Evolutionary conservation across 2,888 invertebrate genomes (phyloP), one percentile per base, ranked within the genome.

Genomic region (Caenorhabditis afra): DNA sequence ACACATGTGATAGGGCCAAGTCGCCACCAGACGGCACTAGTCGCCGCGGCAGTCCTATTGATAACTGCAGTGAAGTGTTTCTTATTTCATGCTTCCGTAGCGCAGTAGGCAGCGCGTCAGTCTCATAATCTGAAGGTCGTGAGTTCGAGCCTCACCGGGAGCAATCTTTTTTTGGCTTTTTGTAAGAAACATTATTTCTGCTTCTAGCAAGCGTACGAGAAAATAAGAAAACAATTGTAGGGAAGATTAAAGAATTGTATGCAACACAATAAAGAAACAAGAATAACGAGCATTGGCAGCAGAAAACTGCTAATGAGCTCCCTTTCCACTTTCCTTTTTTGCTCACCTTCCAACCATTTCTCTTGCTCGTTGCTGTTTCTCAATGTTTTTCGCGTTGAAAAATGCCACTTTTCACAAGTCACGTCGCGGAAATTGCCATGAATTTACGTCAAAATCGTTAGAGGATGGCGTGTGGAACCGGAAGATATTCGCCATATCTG

Each of bases 51-150:
- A 22, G 55, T 11, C 47, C 11, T 14, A 22, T 18, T 59, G 44
- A 68, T 61, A 61, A 55, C 47, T 29, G n/a, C 61, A 18, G 4
- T 45, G 20, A 14, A 23, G 53, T 44, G 3, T n/a, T 3, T 0
- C 3, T 20, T 20, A 39, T 18, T 29, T 37, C 91, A 96, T 98
- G 84, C 85, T 83, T 84, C 83, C 84, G 83, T 86, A 85, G 86
- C 87, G 94, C 94, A 94, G 94, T 94, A 93, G 94, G 94, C 93
- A 94, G 94, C 94, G 94, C 94, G 94, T 94, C 94, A 94, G 94
- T 94, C 94, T 94, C 94, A 94, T 94, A 94, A 94, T 94, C 94
- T 94, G 93, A 95, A 95, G 95, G 94, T 94, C 95, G 94, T 95
- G 94, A 95, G 95, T 95, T 95, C 95, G 94, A 95, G 94, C 94